Evolutionary conservation across 2,797 vertebrate genomes (phyloP), one percentile per base, ranked within the genome.

Genomic region (Crocidura indochinensis): DNA sequence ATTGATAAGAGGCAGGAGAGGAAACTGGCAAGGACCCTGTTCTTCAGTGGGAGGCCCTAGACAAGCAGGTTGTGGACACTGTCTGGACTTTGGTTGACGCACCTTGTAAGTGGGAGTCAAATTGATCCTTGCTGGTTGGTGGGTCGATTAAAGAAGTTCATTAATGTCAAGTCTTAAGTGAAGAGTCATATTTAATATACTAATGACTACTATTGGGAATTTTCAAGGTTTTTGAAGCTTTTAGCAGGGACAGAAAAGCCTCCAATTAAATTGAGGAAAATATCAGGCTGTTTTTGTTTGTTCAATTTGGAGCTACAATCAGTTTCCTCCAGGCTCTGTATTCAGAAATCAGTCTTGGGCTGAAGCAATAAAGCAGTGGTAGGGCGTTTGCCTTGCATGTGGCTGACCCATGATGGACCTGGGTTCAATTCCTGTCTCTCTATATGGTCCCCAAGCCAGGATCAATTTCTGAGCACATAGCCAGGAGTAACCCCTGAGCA

Each of bases 101-200:
- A 86, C 38, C 47, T 81, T 3, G 64, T 51, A 89, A 87, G 68
- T 88, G 38, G 14, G 31, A 86, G 47, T 72, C 77, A 82, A 49
- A 49, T 6, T 8, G n/a, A 94, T 38, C 27, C 19, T 53, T 73
- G 6, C 38, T 84, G 84, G n/a, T 68, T 4, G 6, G 62, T 84
- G 27, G 27, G 24, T 88, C 65, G 56, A 83, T 60, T 80, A 80
- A 82, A 71, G 60, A 94, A 80, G 6, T 53, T 77, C 77, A 51
- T 65, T 31, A 47, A 56, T 71, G 26, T 86, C 20, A 75, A 49
- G 31, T 31, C 26, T n/a, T 24, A 90, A 49, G 2, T 24, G 7
- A 10, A 19, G 64, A 79, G 29, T 82, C n/a, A 26, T n/a, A 65
- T 38, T 90, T 90, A 78, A 79, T 51, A 64, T 60, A 11, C 15